phyloP scores from a whole-genome alignment of 2,113 vertebrate genomes.

The Psittacara wagleri region DNA sequence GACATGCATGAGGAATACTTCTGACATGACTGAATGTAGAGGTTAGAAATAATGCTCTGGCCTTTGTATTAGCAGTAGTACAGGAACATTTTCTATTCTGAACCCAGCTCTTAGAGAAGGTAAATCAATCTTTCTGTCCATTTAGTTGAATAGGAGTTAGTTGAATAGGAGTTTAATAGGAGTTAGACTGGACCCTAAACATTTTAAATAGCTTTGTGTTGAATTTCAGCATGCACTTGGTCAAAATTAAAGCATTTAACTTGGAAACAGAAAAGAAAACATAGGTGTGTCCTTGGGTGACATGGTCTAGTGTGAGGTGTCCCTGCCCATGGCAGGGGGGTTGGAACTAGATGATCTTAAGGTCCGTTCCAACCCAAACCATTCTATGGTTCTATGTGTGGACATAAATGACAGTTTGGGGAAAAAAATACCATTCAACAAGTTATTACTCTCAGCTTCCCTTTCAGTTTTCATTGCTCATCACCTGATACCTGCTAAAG shows the following conservation, averaged over 20 bases:
- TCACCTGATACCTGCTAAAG: not conserved
- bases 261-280: not conserved
- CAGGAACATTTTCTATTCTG: not conserved
- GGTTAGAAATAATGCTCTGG: not conserved
- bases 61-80: not conserved
- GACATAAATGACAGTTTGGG: not conserved
- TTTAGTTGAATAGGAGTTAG: not conserved
- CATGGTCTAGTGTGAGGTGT: not conserved
- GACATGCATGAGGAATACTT: not conserved
- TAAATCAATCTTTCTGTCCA: not conserved
- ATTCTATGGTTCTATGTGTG: not conserved
- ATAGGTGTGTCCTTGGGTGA: not conserved
- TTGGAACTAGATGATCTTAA: not conserved
- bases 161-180: not conserved
- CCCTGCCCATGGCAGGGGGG: not conserved
- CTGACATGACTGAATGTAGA: not conserved
- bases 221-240: not conserved
- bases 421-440: not conserved
- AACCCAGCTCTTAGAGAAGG: not conserved
- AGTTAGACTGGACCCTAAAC: not conserved
- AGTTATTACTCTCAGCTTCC: not conserved
- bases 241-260: not conserved
- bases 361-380: not conserved
- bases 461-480: not conserved
- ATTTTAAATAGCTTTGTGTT: not conserved